Percentiles rank a stretch among this genome's conserved stretches.
phyloP scores from a whole-genome alignment of 2,113 vertebrate genomes.

The Podarcis muralis region DNA sequence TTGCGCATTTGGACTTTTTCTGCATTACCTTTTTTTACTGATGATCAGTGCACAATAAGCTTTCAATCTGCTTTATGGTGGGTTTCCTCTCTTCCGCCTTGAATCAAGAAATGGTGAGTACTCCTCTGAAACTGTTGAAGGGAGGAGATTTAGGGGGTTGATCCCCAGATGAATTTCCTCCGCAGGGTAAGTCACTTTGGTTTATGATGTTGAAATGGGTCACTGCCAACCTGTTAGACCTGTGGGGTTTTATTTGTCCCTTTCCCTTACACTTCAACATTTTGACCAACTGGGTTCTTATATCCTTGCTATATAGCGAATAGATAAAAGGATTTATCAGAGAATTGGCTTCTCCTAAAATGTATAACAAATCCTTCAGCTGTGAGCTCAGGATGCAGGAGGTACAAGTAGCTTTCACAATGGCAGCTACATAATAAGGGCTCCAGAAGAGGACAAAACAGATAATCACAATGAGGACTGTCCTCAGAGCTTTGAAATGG shows the following conservation, averaged over 20 bases:
- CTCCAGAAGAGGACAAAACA: constrained; percentile 56
- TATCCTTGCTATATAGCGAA: constrained; percentile 42
- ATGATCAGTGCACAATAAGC: neutral
- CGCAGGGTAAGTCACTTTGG: neutral
- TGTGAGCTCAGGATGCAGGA: constrained; percentile 34
- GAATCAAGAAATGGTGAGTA: neutral
- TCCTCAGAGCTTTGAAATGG: constrained; percentile 52
- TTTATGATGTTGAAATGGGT: constrained; percentile 2
- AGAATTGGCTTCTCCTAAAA: constrained; percentile 53
- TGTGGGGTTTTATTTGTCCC: constrained; percentile 33
- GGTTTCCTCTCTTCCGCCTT: accelerated
- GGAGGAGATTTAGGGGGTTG: neutral
- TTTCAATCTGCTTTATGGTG: neutral
- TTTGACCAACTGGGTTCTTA: constrained; percentile 36
- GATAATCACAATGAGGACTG: constrained; percentile 35
- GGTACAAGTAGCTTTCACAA: constrained; percentile 46
- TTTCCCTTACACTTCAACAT: constrained; percentile 28
- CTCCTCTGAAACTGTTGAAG: neutral
- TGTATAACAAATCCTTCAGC: constrained; percentile 42
- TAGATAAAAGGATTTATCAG: constrained; percentile 54
- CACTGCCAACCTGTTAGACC: neutral
- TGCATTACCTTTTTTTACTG: neutral
- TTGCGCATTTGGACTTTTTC: neutral
- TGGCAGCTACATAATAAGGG: constrained; percentile 49
- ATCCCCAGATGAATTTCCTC: neutral